Conservation (phyloP, 1,140 invertebrate genomes). For the Pectinophora gossypiella region DNA sequence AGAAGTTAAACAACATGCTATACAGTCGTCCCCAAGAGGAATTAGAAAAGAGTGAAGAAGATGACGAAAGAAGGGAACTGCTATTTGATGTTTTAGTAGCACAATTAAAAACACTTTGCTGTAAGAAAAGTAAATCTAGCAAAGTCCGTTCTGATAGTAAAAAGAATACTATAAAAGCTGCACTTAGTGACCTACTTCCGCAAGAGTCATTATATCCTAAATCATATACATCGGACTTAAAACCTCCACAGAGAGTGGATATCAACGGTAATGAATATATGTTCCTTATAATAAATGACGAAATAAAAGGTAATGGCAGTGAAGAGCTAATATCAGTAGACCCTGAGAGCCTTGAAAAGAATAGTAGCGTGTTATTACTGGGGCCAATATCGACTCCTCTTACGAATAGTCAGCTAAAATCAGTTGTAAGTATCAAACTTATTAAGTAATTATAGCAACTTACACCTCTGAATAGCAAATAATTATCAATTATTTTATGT, state of each 20-base stretch:
- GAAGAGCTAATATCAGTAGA: slow-evolving; percentile 53
- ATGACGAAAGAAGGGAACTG: slow-evolving; percentile 51
- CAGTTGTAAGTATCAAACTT: slow-evolving; percentile 41
- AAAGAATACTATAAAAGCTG: slow-evolving; percentile 16
- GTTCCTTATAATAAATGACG: slow-evolving; percentile 61
- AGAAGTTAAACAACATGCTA: slow-evolving; percentile 48
- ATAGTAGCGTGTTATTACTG: slow-evolving; percentile 55
- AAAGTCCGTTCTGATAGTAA: slow-evolving; percentile 12
- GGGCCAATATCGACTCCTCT: slow-evolving; percentile 51
- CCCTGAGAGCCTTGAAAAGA: slow-evolving; percentile 53
- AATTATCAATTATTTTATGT: no score
- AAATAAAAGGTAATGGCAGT: slow-evolving; percentile 45
- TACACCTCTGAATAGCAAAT: no score
- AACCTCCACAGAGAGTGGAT: background rate
- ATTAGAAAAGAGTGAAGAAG: slow-evolving; percentile 14
- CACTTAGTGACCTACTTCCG: slow-evolving; percentile 13
- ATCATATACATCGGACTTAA: background rate
- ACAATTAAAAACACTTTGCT: slow-evolving; percentile 58
- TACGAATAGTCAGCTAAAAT: slow-evolving; percentile 44
- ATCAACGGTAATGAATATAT: slow-evolving; percentile 37
- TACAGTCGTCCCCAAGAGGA: slow-evolving; percentile 24
- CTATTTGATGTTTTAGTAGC: slow-evolving; percentile 53
- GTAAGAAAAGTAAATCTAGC: slow-evolving; percentile 33
- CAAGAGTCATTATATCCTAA: background rate
- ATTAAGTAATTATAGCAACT: background rate